Conservation (phyloP, 1,140 invertebrate species). For the Diploscapter pachys region DNA sequence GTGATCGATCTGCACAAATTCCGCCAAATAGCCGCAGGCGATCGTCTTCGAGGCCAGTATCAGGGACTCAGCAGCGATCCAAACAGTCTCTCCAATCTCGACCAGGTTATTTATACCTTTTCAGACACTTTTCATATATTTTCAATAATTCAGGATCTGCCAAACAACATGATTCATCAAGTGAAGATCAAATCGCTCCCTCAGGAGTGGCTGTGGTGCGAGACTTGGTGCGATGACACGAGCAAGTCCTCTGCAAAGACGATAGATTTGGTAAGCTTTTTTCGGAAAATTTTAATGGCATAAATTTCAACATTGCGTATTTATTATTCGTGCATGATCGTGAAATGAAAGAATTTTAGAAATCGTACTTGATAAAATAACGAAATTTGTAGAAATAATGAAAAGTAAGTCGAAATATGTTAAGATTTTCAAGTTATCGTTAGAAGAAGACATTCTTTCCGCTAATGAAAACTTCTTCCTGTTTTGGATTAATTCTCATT, state of each 20-base stretch:
- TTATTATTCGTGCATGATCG: too few relatives aligned
- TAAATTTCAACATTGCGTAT: too few relatives aligned
- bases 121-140: not conserved
- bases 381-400: too few relatives aligned
- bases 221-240: conserved; percentile 94
- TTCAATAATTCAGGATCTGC: conserved; percentile 68
- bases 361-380: too few relatives aligned
- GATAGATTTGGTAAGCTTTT: conserved; percentile 77
- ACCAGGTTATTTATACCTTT: conserved; percentile 65
- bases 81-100: conserved; percentile 90
- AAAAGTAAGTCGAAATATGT: too few relatives aligned
- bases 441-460: too few relatives aligned
- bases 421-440: too few relatives aligned
- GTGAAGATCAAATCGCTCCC: conserved; percentile 95
- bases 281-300: too few relatives aligned
- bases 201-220: conserved; percentile 99
- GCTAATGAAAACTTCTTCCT: too few relatives aligned
- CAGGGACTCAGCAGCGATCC: conserved; percentile 92
- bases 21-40: conserved; percentile 92
- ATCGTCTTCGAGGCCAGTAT: conserved; percentile 90
- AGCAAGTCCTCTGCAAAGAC: conserved; percentile 90
- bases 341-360: too few relatives aligned
- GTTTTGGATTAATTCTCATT: conserved; percentile 8
- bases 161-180: conserved; percentile 98
- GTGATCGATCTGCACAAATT: conserved; percentile 96